Percentiles rank a stretch among this genome's conserved stretches.
Evolutionary conservation across 2,113 vertebrate species (phyloP).

Genomic region (Isurus oxyrinchus): DNA sequence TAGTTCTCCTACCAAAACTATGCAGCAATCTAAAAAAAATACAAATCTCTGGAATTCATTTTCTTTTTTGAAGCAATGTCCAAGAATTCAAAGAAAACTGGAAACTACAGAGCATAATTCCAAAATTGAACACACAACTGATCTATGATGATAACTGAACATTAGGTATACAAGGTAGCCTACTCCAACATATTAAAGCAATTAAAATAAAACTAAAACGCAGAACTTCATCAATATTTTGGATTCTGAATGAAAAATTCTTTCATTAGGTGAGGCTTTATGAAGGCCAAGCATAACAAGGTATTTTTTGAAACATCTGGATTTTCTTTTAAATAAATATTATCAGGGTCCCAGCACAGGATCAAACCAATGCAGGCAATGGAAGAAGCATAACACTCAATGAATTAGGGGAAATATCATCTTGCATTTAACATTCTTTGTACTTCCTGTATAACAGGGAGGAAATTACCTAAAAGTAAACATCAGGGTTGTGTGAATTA

Average conservation of each 20-base stretch:
- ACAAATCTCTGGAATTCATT: not conserved
- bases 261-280: not conserved
- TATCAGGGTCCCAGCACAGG: not conserved
- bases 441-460: not conserved
- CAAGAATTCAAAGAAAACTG: constrained; percentile 1
- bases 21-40: not conserved
- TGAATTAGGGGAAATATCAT: not conserved
- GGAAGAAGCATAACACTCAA: constrained; percentile 10
- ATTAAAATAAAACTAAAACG: not conserved
- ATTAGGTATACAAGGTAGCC: not conserved
- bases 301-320: constrained; percentile 7
- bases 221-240: not conserved
- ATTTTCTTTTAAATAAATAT: not conserved
- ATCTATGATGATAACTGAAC: not conserved
- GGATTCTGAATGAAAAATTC: not conserved
- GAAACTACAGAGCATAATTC: not conserved
- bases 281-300: not conserved
- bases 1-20: not conserved
- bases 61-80: not conserved
- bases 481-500: constrained; percentile 15
- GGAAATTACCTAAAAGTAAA: constrained; percentile 29
- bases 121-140: not conserved
- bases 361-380: not conserved
- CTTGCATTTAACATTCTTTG: constrained; percentile 23
- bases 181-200: not conserved